Base-by-base conservation (phyloP, 2,888 invertebrate species). In the Gnatocerus cornutus region DNA sequence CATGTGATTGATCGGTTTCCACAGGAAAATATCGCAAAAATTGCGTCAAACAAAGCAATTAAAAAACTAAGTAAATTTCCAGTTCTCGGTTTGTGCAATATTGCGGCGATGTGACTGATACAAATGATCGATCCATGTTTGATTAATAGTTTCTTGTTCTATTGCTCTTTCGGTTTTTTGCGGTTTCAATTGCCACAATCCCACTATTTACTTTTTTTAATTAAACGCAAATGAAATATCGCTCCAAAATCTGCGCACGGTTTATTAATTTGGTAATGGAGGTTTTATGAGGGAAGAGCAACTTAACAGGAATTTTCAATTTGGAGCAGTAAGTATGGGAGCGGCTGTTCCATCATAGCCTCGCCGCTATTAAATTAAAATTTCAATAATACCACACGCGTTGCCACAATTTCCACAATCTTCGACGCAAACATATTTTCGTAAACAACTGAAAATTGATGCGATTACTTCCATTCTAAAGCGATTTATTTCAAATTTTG, bases 241-340 rank as follows among this genome's bases (percentile, higher is more conserved):
- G 41, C 41, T n/a, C 13, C 10, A 43, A 65, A 68, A 52, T 68
- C 59, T 61, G 58, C 58, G 21, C 66, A 5, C 62, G 56, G 55
- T 76, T 80, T 81, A 82, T 81, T 81, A 81, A 82, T 82, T 81
- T 79, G 74, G 77, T 81, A 82, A 82, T 82, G 82, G 81, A 78
- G 79, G 79, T 81, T 81, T 79, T 74, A 81, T 73, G 80, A 79
- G 79, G 79, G 79, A 76, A 74, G 75, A 77, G 78, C 77, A 76
- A 77, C 75, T 80, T 77, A 79, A 81, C 81, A 80, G 79, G 80
- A 80, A 81, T 81, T 82, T 82, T 82, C 82, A 81, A 81, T 82
- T 82, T 82, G 78, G 76, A 73, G 72, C 75, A 74, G 74, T 76
- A 74, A 74, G 55, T 59, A 65, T 68, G 72, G 74, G 75, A 71